Base-by-base conservation (phyloP, 2,113 vertebrate species). In the Telmatochromis sp. region DNA sequence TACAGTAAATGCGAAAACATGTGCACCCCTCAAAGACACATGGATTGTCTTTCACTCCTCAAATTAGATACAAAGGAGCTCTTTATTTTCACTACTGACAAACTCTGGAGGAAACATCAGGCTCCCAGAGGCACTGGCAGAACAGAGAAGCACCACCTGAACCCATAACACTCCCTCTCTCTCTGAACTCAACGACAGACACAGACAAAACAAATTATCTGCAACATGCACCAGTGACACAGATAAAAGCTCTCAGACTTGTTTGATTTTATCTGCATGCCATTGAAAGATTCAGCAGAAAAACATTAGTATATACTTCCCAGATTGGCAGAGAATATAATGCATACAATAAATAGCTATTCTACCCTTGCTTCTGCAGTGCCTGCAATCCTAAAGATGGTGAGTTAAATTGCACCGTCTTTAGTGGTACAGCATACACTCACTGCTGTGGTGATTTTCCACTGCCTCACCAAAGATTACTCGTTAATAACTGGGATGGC, bases 1-100 rank as follows among this genome's bases (percentile, higher is more conserved):
- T 85, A 75, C 53, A 87, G 85, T 89, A 92, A 94, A 94, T 63
- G 89, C 57, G 91, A 91, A 94, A 94, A 95, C 94, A 94, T 80
- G 85, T 92, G 90, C 89, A 84, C 63, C 86, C 87, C 89, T 90
- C 87, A 80, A 86, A 86, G 83, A 95, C 85, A 60, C 92, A 88
- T 12, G 15, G 93, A 94, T 94, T 83, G 7, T n/a, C 86, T 95
- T 96, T 93, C 92, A 88, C 63, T 85, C 60, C 84, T 81, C 47
- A 83, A 75, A 86, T 68, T 63, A 75, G 82, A 86, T 58, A 92
- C 91, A 96, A 94, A 95, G 95, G 84, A 26, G 11, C 80, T 82
- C 93, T 93, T 90, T 95, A 87, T 95, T 78, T 85, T 80, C 84
- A 47, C 54, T 45, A 17, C 57, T 51, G 26, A 75, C 54, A 79